Conservation (phyloP, 2,888 invertebrate species). For the Liopterus haemorrhoidalis region DNA sequence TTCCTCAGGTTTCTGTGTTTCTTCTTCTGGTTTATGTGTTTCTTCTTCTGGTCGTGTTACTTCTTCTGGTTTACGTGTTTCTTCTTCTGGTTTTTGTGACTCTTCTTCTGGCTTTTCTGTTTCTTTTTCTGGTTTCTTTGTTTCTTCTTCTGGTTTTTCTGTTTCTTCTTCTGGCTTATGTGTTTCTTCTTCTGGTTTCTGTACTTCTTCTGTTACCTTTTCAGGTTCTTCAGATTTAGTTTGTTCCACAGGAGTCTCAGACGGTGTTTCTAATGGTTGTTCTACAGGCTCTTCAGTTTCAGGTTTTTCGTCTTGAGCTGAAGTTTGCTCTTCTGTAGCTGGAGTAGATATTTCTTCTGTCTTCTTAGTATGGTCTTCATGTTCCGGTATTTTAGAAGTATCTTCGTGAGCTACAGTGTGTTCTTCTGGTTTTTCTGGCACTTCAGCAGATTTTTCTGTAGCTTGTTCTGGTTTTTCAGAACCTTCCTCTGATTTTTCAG, state of each 20-base stretch:
- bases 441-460: too few relatives aligned
- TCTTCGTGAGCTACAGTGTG: not conserved
- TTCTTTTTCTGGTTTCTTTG: conserved; percentile 23
- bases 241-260: not conserved
- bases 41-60: conserved; percentile 15
- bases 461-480: not conserved
- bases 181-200: conserved; percentile 14
- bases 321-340: conserved; percentile 10
- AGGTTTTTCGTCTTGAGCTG: conserved; percentile 16
- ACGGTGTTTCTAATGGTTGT: conserved; percentile 9
- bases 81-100: conserved; percentile 16
- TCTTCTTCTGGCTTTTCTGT: conserved; percentile 19
- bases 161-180: too few relatives aligned
- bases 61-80: conserved; percentile 16
- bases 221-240: conserved; percentile 2
- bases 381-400: not conserved
- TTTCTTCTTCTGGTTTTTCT: conserved; percentile 24
- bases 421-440: not conserved
- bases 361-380: not conserved
- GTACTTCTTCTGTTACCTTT: conserved; percentile 5
- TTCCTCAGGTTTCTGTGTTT: conserved; percentile 16
- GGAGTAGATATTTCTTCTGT: conserved; percentile 11
- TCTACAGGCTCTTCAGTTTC: conserved; percentile 18
- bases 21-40: conserved; percentile 15
- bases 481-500: conserved; percentile 13